Percentiles rank a stretch among this genome's conserved stretches.
These are phyloP conservation scores for Heliconius cydno DNA, from an alignment of 2,888 invertebrate genomes.

Conservation along the genomic window DNA sequence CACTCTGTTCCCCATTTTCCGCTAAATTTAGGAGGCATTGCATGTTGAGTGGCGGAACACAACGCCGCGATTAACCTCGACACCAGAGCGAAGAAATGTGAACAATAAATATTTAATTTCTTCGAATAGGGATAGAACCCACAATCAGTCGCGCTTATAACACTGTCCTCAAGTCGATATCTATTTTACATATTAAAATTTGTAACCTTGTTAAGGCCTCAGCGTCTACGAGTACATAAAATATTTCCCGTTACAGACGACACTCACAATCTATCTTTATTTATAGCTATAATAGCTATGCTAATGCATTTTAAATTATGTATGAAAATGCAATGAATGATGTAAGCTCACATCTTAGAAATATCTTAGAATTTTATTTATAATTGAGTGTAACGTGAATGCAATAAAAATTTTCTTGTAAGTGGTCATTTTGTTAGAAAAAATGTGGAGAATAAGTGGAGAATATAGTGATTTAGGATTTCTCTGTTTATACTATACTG, in stretches of 20 bases:
- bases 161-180: not conserved
- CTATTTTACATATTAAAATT: not conserved
- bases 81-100: too few relatives aligned
- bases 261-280: conserved; percentile 11
- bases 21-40: too few relatives aligned
- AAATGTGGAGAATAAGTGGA: not conserved
- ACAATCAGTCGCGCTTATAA: too few relatives aligned
- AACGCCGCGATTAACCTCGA: too few relatives aligned
- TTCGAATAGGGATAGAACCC: too few relatives aligned
- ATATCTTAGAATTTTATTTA: conserved; percentile 14
- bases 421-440: not conserved
- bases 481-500: too few relatives aligned
- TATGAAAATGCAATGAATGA: conserved; percentile 18
- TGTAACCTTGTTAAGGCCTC: conserved; percentile 18
- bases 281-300: conserved; percentile 25
- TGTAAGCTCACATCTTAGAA: conserved; percentile 24
- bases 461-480: not conserved
- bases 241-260: conserved; percentile 17
- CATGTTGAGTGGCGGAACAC: too few relatives aligned
- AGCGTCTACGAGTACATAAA: not conserved
- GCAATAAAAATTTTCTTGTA: not conserved
- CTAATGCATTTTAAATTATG: conserved; percentile 31
- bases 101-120: too few relatives aligned
- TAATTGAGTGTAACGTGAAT: not conserved
- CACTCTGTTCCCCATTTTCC: too few relatives aligned